Evolutionary conservation across 2,888 invertebrate genomes (phyloP), one percentile per base, ranked within the genome.

Genomic region (Leucoma salicis): DNA sequence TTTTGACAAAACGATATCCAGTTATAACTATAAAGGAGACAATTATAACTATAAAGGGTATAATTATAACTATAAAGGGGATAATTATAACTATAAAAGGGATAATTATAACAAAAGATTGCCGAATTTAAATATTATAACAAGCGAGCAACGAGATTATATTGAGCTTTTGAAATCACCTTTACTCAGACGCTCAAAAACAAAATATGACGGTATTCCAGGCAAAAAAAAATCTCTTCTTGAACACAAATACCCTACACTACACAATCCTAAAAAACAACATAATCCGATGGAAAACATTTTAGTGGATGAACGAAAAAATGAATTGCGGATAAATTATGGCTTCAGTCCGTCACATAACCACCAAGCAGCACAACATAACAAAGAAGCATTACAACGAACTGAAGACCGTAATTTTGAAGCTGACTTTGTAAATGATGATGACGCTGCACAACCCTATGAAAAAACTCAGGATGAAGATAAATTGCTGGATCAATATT

Each of bases 91-190:
- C 13, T 16, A n/a, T 16, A 33, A 8, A 24, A 14, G 10, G 6
- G 29, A 31, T 31, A 16, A 24, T 3, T 35, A 14, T 0, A 24
- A 28, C 14, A 5, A 21, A 10, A 44, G 34, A 13, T 2, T 5
- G 7, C 31, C 7, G 1, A 27, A 32, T 1, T 12, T 1, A 31
- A 31, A 10, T 25, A 28, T 13, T 13, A 3, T 29, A 29, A n/a
- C 2, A 2, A 29, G 7, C 13, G 13, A 29, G 13, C 10, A 29
- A 14, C 52, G 58, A 1, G 60, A 67, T 27, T 65, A 63, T 24
- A 28, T 68, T 12, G 68, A 71, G 44, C 56, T 71, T 10, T 45
- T 69, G 10, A 71, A 68, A 42, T 32, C 49, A 33, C 68, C 72
- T 24, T 21, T 66, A 32, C 18, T 60, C 27, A 39, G 48, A 32